Base-by-base conservation (phyloP, 1,140 invertebrate species). In the Seison nebaliae region DNA sequence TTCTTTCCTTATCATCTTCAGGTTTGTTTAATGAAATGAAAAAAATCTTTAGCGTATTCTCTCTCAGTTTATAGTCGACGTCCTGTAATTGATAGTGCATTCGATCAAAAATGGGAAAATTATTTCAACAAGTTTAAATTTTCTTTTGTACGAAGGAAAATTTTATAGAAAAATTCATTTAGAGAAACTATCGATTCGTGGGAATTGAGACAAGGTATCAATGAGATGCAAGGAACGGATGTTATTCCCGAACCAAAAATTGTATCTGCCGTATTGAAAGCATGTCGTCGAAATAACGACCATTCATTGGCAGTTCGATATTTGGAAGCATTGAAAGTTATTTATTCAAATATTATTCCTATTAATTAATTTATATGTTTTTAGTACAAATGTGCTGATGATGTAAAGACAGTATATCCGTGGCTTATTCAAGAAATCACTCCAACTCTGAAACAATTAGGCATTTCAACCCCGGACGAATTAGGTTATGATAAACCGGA, bases 401-500 rank as follows among this genome's bases (percentile, higher is more conserved):
- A 70, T 44, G 67, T 69, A 3, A 67, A 69, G 8, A 70, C 73
- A 53, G 74, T 88, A 38, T 91, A 79, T 51, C 79, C 80, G 6
- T 93, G 81, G 53, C 66, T 93, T 45, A 54, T 88, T 11, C 72
- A 86, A 66, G 78, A 91, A 66, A 78, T 93, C 48, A 67, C 65
- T 47, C 84, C 88, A 22, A 84, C 80, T 9, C 62, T 96, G 9
- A 68, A 73, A 31, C 80, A 96, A 62, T 62, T 98, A 22, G 86
- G 88, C 15, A 74, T 96, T 46, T 71, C 69, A 18, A 91, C 84
- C 14, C 76, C 76, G 9, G 86, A 93, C 61, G 78, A 93, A 52
- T 63, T 98, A 47, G 84, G 84, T 33, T 91, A 83, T 52, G 81
- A 93, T 57, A 78, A 93, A 60, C 88, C 88, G 34, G 86, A 98